Conservation (phyloP, 2,797 vertebrate species). For the Cossypha polioptera region DNA sequence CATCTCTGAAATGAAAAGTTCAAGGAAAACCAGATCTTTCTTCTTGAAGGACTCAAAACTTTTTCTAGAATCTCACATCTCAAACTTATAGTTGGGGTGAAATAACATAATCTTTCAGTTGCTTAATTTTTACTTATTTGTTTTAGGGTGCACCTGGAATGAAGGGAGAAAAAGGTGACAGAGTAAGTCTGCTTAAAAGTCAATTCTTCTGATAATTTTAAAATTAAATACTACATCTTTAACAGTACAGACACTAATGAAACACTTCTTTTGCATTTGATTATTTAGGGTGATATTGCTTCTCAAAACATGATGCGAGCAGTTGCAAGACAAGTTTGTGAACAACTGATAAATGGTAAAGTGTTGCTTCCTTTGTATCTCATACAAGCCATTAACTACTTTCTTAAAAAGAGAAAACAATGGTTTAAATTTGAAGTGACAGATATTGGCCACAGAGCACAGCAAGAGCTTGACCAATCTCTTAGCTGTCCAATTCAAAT, state of each 20-base stretch:
- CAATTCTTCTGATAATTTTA: background rate
- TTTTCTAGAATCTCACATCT: background rate
- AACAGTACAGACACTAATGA: slow-evolving; percentile 18
- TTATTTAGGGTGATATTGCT: slow-evolving; percentile 89
- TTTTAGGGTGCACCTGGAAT: slow-evolving; percentile 85
- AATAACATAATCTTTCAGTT: background rate
- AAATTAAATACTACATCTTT: background rate
- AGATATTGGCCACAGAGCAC: background rate
- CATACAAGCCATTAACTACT: background rate
- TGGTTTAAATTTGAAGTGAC: background rate
- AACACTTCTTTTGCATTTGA: slow-evolving; percentile 45
- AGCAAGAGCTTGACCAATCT: background rate
- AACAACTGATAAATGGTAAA: slow-evolving; percentile 91
- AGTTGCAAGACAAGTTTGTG: slow-evolving; percentile 96
- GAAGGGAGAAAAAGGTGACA: slow-evolving; percentile 95
- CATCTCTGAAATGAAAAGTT: background rate
- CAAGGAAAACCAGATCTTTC: background rate
- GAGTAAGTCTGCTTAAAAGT: slow-evolving; percentile 82
- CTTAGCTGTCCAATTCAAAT: background rate
- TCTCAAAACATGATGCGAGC: slow-evolving; percentile 98
- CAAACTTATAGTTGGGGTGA: background rate
- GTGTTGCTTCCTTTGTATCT: background rate
- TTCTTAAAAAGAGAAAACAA: background rate
- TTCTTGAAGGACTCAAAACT: background rate
- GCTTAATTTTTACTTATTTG: slow-evolving; percentile 35